Percentiles rank a stretch among this genome's conserved stretches.
phyloP scores from a whole-genome alignment of 1,140 invertebrate species.

The Habropoda laboriosa region DNA sequence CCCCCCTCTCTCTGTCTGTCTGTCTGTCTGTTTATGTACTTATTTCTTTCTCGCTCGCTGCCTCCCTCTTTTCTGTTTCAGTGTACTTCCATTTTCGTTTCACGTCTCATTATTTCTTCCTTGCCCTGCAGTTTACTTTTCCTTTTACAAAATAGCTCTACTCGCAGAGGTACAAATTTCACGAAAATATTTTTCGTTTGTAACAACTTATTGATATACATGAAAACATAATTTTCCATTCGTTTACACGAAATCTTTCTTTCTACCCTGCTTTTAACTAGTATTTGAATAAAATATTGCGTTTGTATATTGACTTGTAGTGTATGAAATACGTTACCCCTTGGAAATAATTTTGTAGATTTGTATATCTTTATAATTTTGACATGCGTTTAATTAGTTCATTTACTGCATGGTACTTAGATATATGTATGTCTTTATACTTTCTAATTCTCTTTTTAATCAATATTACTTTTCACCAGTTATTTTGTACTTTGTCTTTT shows the following conservation, averaged over 20 bases:
- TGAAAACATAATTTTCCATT: not conserved
- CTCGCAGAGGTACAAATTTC: not conserved
- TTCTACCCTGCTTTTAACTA: not conserved
- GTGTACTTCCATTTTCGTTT: not conserved
- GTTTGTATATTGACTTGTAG: slow-evolving; percentile 1
- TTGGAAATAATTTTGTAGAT: not conserved
- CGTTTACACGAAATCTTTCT: too few species aligned
- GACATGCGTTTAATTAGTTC: not conserved
- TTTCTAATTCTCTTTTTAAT: not conserved
- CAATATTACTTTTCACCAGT: slow-evolving; percentile 3
- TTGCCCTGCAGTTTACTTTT: not conserved
- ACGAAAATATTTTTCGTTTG: too few species aligned
- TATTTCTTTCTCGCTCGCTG: not conserved
- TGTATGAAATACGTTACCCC: not conserved
- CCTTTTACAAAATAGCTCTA: not conserved
- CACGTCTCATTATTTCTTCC: not conserved
- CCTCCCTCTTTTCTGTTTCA: not conserved
- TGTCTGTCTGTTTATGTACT: not conserved
- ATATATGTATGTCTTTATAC: not conserved
- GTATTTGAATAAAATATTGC: not conserved
- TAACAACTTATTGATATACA: too few species aligned
- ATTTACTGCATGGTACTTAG: slow-evolving; percentile 21
- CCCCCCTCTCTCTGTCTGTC: not conserved
- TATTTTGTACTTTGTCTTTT: slow-evolving; percentile 26
- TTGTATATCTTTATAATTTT: slow-evolving; percentile 4